These are phyloP conservation scores for Heliconius sara DNA, from an alignment of 2,888 invertebrate genomes.

Conservation along the genomic window DNA sequence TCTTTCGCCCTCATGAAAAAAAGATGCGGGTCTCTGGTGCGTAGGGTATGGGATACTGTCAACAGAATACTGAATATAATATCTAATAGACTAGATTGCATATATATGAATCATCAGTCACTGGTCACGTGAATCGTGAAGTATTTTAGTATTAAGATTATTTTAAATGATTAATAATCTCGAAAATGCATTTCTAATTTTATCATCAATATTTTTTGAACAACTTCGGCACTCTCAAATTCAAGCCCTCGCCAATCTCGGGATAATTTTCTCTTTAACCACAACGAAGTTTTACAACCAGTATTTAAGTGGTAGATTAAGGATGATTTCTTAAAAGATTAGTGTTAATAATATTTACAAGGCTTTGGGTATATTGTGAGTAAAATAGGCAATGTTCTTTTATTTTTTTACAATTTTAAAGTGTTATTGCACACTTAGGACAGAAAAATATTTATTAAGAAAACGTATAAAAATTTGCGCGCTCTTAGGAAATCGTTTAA, in stretches of 20 bases:
- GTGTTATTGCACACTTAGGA: too few relatives aligned
- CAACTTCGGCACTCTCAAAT: slow-evolving; percentile 53
- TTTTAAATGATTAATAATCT: slow-evolving; percentile 15
- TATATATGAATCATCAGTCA: too few relatives aligned
- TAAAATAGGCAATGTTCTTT: not conserved
- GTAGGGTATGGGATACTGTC: too few relatives aligned
- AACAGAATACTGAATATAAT: too few relatives aligned
- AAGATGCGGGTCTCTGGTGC: too few relatives aligned
- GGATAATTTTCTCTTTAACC: slow-evolving; percentile 64
- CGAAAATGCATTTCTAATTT: slow-evolving; percentile 50
- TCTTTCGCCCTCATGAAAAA: too few relatives aligned
- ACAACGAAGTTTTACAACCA: slow-evolving; percentile 68
- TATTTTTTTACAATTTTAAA: not conserved
- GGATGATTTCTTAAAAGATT: slow-evolving; percentile 35
- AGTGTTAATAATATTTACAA: slow-evolving; percentile 29
- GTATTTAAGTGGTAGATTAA: slow-evolving; percentile 53
- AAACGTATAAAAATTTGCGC: too few relatives aligned
- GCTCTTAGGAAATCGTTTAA: too few relatives aligned
- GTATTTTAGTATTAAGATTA: too few relatives aligned
- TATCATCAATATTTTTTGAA: slow-evolving; percentile 52
- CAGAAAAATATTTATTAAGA: too few relatives aligned
- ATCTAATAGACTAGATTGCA: too few relatives aligned
- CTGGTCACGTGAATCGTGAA: too few relatives aligned
- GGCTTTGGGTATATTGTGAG: not conserved
- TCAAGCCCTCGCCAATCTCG: slow-evolving; percentile 60